Evolutionary conservation across 1,140 invertebrate species (phyloP).

Genomic region (Drosophila setifemur): DNA sequence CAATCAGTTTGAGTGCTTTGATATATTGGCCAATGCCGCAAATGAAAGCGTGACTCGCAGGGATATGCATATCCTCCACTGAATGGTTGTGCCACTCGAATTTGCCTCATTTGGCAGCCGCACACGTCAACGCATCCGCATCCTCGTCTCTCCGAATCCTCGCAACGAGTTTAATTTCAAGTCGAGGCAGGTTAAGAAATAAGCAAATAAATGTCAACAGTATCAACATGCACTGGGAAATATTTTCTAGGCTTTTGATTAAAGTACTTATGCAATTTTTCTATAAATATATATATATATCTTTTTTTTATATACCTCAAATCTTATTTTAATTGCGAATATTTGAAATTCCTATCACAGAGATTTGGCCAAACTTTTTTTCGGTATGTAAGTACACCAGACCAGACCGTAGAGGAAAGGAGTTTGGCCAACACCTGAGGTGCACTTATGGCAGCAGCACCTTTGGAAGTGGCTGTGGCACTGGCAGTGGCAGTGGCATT

Average conservation of each 20-base stretch:
- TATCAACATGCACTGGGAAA: conserved; percentile 20
- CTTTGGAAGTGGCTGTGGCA: conserved; percentile 19
- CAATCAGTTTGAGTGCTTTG: conserved; percentile 72
- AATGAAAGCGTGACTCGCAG: conserved; percentile 43
- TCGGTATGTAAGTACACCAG: conserved; percentile 24
- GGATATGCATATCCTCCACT: conserved; percentile 5
- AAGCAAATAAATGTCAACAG: conserved; percentile 61
- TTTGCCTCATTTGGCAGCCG: conserved; percentile 64
- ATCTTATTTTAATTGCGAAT: no score
- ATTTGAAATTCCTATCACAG: no score
- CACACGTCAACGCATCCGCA: conserved; percentile 32
- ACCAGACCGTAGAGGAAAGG: neutral
- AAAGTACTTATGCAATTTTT: neutral
- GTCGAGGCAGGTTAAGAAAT: conserved; percentile 71
- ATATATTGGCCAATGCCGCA: conserved; percentile 58
- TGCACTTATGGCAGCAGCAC: conserved; percentile 64
- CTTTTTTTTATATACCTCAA: no score
- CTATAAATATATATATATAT: no score
- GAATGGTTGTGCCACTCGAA: conserved; percentile 36
- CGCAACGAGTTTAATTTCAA: conserved; percentile 55
- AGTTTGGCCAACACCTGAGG: conserved; percentile 67
- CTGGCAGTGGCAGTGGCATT: conserved; percentile 45
- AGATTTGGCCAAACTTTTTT: neutral
- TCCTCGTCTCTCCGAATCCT: neutral
- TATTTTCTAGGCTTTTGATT: neutral